Evolutionary conservation across 2,888 invertebrate species (phyloP), one percentile per base, ranked within the genome.

Genomic region (Tetragnatha montana): DNA sequence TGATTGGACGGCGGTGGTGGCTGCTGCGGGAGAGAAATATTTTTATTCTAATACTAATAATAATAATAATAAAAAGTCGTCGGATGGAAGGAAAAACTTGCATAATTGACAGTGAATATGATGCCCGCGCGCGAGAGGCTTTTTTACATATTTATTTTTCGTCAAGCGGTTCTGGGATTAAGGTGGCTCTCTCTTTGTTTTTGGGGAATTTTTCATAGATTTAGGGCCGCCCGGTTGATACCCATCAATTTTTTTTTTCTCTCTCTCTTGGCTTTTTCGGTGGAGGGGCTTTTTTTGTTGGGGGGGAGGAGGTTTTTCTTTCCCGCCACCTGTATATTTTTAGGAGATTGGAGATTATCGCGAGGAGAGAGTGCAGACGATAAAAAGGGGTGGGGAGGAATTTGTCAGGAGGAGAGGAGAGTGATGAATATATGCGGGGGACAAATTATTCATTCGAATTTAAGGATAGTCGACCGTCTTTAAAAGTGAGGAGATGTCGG

Each of bases 51-150:
- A 87, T 87, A 4, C 1, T 35, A 35, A 35, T 35, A 35, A 81
- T 74, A 87, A 87, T 87, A n/a, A n/a, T n/a, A n/a, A n/a, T n/a
- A n/a, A 81, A 80, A 81, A 87, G 81, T 81, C 73, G 50, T 69
- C 17, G 76, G 50, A 69, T 75, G 81, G 82, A 88, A 69, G 81
- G 81, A 88, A 88, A 82, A 88, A 82, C 81, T 71, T 78, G 76
- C 76, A 81, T 88, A 88, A 88, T 88, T 88, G 87, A 88, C 87
- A 88, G 81, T 75, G 87, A 82, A 88, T 88, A 82, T 81, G 82
- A 88, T 88, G 87, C 78, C 81, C 35, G 35, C 1, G 35, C 4
- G 87, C 51, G 76, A 50, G 35, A 14, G 8, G 49, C 47, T 82
- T 88, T 88, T 87, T 87, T 76, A 68, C 71, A 76, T 75, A 75